phyloP scores from a whole-genome alignment of 2,113 vertebrate species.

The Paralichthys olivaceus region DNA sequence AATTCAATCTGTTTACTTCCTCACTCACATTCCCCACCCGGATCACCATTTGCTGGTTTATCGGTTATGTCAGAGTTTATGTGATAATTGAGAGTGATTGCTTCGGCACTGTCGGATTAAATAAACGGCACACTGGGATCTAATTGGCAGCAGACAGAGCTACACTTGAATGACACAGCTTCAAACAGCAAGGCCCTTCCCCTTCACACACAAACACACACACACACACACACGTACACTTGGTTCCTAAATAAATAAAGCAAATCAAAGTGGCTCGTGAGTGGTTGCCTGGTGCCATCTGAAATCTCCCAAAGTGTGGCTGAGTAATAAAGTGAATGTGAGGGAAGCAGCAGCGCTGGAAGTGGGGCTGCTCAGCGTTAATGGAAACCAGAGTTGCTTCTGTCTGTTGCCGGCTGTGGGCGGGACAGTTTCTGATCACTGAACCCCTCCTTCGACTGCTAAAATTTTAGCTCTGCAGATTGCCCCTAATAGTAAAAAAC shows the following conservation, averaged over 20 bases:
- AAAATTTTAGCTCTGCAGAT: constrained; percentile 55
- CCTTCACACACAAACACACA: constrained; percentile 29
- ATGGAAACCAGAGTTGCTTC: constrained; percentile 84
- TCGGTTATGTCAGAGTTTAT: constrained; percentile 75
- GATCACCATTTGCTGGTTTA: constrained; percentile 71
- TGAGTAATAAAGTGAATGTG: constrained; percentile 84
- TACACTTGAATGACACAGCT: constrained; percentile 69
- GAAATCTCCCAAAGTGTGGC: constrained; percentile 80
- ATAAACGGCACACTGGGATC: constrained; percentile 75
- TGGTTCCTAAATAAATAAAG: constrained; percentile 78
- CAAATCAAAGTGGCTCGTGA: constrained; percentile 76
- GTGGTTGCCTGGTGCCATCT: constrained; percentile 78
- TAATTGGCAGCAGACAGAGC: constrained; percentile 80
- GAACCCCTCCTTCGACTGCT: constrained; percentile 49
- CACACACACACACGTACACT: constrained; percentile 47
- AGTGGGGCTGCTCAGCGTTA: constrained; percentile 74
- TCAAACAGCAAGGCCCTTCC: constrained; percentile 55
- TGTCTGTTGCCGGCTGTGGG: constrained; percentile 74
- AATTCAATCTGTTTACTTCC: constrained; percentile 63
- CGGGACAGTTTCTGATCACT: constrained; percentile 68
- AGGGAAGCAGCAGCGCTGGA: constrained; percentile 72
- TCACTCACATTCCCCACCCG: constrained; percentile 34
- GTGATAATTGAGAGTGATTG: constrained; percentile 80
- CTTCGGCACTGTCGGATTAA: constrained; percentile 77
- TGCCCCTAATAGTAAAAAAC: constrained; percentile 35